Evolutionary conservation across 2,888 invertebrate genomes (phyloP).

Genomic region (Strigamia crassipes): DNA sequence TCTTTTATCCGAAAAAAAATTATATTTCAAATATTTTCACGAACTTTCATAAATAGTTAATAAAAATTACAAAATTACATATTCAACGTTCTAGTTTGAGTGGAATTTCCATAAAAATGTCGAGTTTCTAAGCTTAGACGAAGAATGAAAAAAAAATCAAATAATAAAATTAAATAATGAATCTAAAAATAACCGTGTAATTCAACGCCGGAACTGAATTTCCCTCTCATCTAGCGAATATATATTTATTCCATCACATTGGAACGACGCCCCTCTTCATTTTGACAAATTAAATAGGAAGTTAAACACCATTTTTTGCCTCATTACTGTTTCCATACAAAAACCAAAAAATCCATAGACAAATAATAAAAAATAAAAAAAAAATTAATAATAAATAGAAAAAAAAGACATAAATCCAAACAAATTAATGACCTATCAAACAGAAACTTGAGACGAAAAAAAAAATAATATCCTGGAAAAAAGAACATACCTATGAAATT

Average conservation of each 20-base stretch:
- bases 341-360: too few relatives aligned
- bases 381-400: too few relatives aligned
- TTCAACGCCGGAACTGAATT: not conserved
- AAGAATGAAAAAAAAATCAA: too few relatives aligned
- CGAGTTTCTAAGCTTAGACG: too few relatives aligned
- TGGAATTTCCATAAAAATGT: too few relatives aligned
- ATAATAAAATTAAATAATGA: not conserved
- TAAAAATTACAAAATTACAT: too few relatives aligned
- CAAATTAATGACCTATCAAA: not conserved
- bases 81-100: too few relatives aligned
- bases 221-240: not conserved
- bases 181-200: not conserved
- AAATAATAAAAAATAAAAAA: not conserved
- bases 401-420: not conserved
- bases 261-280: not conserved
- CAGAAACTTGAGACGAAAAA: not conserved
- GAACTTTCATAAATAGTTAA: too few relatives aligned
- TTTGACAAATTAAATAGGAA: slow-evolving; percentile 1
- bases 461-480: not conserved
- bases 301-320: not conserved
- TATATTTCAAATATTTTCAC: too few relatives aligned
- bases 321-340: not conserved
- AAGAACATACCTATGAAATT: too few relatives aligned
- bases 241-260: not conserved
- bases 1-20: too few relatives aligned